Conservation (phyloP, 2,113 vertebrate genomes). For the Mirza zaza region DNA sequence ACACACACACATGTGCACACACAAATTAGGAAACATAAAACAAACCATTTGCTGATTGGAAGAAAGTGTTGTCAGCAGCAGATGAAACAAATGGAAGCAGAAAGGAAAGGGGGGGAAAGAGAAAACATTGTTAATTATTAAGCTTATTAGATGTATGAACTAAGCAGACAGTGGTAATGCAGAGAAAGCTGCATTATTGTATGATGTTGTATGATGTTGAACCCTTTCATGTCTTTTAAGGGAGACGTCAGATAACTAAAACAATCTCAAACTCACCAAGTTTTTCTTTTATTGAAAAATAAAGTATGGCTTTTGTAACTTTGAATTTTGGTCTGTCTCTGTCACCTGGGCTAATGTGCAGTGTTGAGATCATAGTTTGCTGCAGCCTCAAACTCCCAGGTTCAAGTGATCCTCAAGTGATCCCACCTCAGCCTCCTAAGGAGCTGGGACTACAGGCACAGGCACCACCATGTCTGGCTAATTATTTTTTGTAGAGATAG, state of each 20-base stretch:
- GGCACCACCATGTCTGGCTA: no score
- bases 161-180: slow-evolving; percentile 16
- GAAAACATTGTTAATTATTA: slow-evolving; percentile 64
- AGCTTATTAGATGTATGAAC: not conserved
- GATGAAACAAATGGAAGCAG: slow-evolving; percentile 78
- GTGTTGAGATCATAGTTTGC: no score
- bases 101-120: slow-evolving; percentile 78
- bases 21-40: slow-evolving; percentile 85
- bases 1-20: not conserved
- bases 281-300: not conserved
- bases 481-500: no score
- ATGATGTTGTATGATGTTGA: not conserved
- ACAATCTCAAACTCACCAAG: not conserved
- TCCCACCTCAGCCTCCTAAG: no score
- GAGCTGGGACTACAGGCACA: no score
- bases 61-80: slow-evolving; percentile 88
- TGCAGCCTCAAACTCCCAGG: no score
- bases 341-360: no score
- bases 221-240: not conserved
- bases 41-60: slow-evolving; percentile 95
- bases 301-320: not conserved
- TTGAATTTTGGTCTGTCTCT: not conserved
- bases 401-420: no score
- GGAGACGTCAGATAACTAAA: not conserved
- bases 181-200: no score